Evolutionary conservation across 2,888 invertebrate species (phyloP).

Genomic region (Fragum whitleyi): DNA sequence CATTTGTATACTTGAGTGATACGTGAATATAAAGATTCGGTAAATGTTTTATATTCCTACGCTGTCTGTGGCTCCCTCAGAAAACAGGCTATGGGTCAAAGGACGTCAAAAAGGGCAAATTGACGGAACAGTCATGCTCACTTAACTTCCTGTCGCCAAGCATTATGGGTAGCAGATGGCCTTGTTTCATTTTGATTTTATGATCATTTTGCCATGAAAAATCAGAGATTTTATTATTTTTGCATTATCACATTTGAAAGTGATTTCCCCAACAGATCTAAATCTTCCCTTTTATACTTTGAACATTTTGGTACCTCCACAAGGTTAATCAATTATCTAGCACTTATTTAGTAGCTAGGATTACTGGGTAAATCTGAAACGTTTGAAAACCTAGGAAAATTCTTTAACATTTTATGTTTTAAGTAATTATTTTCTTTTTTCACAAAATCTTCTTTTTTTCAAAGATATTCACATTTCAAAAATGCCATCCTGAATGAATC

Average conservation of each 20-base stretch:
- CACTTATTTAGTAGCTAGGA: too few relatives aligned
- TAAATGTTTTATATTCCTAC: slow-evolving; percentile 66
- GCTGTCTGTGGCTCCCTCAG: slow-evolving; percentile 31
- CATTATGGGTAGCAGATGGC: slow-evolving; percentile 52
- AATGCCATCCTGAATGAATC: too few relatives aligned
- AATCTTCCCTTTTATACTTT: not conserved
- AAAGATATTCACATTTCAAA: too few relatives aligned
- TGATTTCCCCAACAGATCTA: not conserved
- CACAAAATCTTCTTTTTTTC: too few relatives aligned
- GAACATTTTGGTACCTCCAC: not conserved
- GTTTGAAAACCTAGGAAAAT: too few relatives aligned
- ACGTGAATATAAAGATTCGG: slow-evolving; percentile 61
- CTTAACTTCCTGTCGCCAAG: slow-evolving; percentile 61
- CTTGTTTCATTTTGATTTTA: slow-evolving; percentile 30
- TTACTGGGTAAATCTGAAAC: too few relatives aligned
- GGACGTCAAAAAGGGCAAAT: slow-evolving; percentile 57
- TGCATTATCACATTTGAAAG: slow-evolving; percentile 25
- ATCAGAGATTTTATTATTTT: slow-evolving; percentile 24
- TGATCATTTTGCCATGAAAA: slow-evolving; percentile 26
- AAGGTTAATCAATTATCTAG: not conserved
- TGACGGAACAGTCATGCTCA: slow-evolving; percentile 66
- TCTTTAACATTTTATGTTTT: too few relatives aligned
- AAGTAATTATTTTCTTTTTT: too few relatives aligned
- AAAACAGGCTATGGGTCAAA: slow-evolving; percentile 57
- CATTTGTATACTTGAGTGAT: slow-evolving; percentile 62